Percentiles rank a stretch among this genome's conserved stretches.
Conservation (phyloP, 2,888 invertebrate genomes). For the Encarsia formosa region DNA sequence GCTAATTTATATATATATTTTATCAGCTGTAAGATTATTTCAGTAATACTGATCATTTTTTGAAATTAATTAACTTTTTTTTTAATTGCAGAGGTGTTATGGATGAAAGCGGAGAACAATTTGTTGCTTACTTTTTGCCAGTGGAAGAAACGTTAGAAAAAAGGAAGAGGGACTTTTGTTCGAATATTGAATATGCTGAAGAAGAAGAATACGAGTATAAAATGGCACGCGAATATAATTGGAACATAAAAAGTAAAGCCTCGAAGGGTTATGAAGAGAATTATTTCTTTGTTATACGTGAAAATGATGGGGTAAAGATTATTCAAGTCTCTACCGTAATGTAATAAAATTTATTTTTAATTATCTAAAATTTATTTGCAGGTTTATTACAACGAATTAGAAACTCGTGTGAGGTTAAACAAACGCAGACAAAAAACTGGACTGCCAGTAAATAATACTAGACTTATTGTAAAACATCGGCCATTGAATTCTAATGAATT, state of each 20-base stretch:
- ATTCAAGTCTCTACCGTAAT: not conserved
- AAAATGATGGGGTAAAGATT: conserved; percentile 65
- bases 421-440: conserved; percentile 82
- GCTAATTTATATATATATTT: conserved; percentile 1
- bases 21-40: too few relatives aligned
- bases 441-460: conserved; percentile 68
- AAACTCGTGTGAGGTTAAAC: conserved; percentile 90
- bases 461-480: conserved; percentile 85
- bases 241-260: conserved; percentile 98
- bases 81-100: conserved; percentile 85
- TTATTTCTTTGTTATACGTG: conserved; percentile 89
- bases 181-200: conserved; percentile 75
- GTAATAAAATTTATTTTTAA: not conserved
- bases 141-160: conserved; percentile 89
- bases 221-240: conserved; percentile 97
- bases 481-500: conserved; percentile 81
- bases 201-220: conserved; percentile 94
- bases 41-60: too few relatives aligned
- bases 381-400: conserved; percentile 89
- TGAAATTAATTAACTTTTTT: conserved; percentile 32
- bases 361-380: conserved; percentile 16
- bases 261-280: conserved; percentile 95
- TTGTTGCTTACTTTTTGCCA: conserved; percentile 97
- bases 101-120: conserved; percentile 98
- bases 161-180: conserved; percentile 75